Evolutionary conservation across 1,140 invertebrate genomes (phyloP), one percentile per base, ranked within the genome.

Genomic region (Caenorhabditis tropicalis): DNA sequence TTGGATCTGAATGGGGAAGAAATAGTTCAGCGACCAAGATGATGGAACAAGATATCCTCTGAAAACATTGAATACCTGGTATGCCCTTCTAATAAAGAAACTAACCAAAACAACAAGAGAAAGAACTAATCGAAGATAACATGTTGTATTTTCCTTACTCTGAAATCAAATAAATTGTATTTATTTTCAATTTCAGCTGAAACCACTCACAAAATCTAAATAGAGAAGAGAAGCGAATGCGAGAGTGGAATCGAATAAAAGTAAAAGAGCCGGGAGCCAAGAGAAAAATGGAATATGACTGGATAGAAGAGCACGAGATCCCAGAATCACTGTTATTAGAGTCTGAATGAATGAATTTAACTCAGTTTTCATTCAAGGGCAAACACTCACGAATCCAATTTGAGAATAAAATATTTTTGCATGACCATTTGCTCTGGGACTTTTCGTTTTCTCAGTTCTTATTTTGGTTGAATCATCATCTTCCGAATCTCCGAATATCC

Each of bases 121-220:
- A 21, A 74, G 36, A 10, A 74, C 65, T 6, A 74, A 21, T 6
- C 65, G 65, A 9, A 74, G 65, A n/a, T 74, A 74, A n/a, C 33
- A 74, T 3, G 36, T 43, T 15, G 65, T 74, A 21, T 74, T 74
- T 24, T 74, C 65, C 24, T 9, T 33, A 46, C 12, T 74, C 65
- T 74, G 19, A 5, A 74, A 46, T 27, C 9, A 10, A 36, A 43
- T 24, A 24, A 65, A 36, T n/a, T n/a, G 49, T 51, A 51, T 16
- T 51, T 5, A 51, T 19, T 65, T 65, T 9, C 9, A 46, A n/a
- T n/a, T n/a, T 29, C 3, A 74, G 43, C 24, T 6, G 15, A 74
- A 43, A 74, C 39, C 39, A 74, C 65, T 74, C n/a, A 74, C 65
- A 74, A 74, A 74, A 43, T 74, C 65, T n/a, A 74, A n/a, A 24